Percentiles rank a stretch among this genome's conserved stretches.
phyloP scores from a whole-genome alignment of 2,888 invertebrate genomes.

The Nasonovia ribisnigri region DNA sequence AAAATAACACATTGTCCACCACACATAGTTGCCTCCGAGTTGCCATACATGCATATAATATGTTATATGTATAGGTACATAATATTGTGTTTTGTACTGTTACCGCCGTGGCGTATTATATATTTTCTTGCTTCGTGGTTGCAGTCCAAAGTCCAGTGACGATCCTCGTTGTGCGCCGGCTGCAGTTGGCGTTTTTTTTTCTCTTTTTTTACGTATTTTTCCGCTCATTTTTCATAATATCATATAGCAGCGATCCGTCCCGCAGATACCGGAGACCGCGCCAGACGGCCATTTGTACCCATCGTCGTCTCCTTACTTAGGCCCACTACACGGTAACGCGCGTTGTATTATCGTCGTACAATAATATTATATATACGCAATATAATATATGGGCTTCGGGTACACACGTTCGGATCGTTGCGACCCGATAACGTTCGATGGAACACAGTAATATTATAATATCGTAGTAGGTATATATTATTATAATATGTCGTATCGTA shows the following conservation, averaged over 20 bases:
- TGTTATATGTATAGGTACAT: not conserved
- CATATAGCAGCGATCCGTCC: slow-evolving; percentile 10
- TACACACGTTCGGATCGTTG: slow-evolving; percentile 13
- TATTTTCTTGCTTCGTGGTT: not conserved
- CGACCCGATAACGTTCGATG: not conserved
- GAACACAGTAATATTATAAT: not conserved
- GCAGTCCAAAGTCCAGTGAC: not conserved
- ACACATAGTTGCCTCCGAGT: not conserved
- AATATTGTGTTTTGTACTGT: not conserved
- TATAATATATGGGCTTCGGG: slow-evolving; percentile 1
- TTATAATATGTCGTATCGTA: not conserved
- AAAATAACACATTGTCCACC: slow-evolving; percentile 32
- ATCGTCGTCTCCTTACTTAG: not conserved
- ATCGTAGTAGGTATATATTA: not conserved
- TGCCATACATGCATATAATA: not conserved
- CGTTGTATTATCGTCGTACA: not conserved
- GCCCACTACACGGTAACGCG: not conserved
- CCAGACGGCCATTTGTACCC: slow-evolving; percentile 22
- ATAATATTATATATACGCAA: not conserved
- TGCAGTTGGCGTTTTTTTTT: not conserved
- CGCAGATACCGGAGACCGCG: not conserved
- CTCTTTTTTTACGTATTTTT: not conserved
- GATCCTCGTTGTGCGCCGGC: not conserved
- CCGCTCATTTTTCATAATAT: slow-evolving; percentile 30
- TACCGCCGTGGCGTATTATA: not conserved